Conservation (phyloP, 2,888 invertebrate genomes). For the Mellilla xanthometata region DNA sequence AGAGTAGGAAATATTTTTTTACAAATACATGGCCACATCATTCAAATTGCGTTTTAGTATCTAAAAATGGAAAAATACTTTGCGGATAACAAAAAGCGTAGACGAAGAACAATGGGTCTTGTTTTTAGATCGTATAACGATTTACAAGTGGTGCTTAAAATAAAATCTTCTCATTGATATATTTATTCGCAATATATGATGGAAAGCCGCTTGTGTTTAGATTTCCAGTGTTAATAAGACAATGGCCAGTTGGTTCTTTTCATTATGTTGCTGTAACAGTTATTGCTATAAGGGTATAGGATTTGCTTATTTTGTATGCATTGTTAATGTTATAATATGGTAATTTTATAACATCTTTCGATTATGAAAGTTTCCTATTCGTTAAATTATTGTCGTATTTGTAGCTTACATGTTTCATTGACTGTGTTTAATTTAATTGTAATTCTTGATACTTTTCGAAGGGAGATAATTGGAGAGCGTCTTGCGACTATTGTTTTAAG, state of each 20-base stretch:
- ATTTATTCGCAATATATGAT: constrained; percentile 24
- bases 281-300: constrained; percentile 8
- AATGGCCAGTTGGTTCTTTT: constrained; percentile 14
- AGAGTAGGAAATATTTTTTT: no score
- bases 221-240: constrained; percentile 29
- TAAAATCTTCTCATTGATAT: constrained; percentile 40
- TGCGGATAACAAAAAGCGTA: background rate
- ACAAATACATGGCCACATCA: no score
- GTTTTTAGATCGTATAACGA: constrained; percentile 1
- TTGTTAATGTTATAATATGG: background rate
- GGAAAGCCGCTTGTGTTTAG: constrained; percentile 26
- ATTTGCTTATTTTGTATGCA: background rate
- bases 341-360: background rate
- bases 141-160: constrained; percentile 29
- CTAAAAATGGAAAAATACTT: background rate
- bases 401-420: no score
- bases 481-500: no score
- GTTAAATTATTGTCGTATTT: no score
- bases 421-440: no score
- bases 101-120: constrained; percentile 1
- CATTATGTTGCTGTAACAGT: constrained; percentile 6
- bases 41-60: background rate
- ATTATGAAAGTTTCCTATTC: no score
- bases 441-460: no score
- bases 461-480: no score